phyloP scores from a whole-genome alignment of 2,888 invertebrate species.

The Creontiades dilutus region DNA sequence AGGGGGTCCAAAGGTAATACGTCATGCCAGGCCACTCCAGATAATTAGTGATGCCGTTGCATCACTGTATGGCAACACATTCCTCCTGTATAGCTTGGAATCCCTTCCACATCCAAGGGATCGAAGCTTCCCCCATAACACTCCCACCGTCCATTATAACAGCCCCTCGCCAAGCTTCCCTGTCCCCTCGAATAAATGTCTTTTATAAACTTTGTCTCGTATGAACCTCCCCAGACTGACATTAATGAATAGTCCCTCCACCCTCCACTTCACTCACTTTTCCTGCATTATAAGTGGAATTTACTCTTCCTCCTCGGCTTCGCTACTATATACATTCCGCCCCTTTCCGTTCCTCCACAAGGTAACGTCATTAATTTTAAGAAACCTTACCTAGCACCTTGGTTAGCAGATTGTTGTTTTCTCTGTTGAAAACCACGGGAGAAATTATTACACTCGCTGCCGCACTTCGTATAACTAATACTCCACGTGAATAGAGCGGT shows the following conservation, averaged over 20 bases:
- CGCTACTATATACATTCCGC: background rate
- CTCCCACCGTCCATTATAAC: constrained; percentile 16
- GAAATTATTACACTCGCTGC: constrained; percentile 3
- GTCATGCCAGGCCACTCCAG: background rate
- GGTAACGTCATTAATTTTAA: constrained; percentile 24
- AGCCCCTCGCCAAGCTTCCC: background rate
- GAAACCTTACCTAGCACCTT: constrained; percentile 25
- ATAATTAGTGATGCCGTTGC: background rate
- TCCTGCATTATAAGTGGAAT: constrained; percentile 32
- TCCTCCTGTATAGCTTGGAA: background rate
- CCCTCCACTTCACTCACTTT: background rate
- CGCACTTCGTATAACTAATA: constrained; percentile 9
- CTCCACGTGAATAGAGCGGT: background rate
- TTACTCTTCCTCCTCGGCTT: constrained; percentile 19
- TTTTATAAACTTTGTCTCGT: constrained; percentile 24
- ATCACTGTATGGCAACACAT: background rate
- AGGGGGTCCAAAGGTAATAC: background rate
- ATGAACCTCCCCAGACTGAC: constrained; percentile 19
- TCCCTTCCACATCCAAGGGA: background rate
- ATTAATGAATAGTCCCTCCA: constrained; percentile 17
- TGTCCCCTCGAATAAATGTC: constrained; percentile 29
- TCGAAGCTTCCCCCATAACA: background rate
- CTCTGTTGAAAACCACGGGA: constrained; percentile 15
- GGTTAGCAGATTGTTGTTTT: constrained; percentile 22
- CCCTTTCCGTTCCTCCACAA: background rate